Conservation (phyloP, 2,797 vertebrate genomes). For the Rhinogobio ventralis region DNA sequence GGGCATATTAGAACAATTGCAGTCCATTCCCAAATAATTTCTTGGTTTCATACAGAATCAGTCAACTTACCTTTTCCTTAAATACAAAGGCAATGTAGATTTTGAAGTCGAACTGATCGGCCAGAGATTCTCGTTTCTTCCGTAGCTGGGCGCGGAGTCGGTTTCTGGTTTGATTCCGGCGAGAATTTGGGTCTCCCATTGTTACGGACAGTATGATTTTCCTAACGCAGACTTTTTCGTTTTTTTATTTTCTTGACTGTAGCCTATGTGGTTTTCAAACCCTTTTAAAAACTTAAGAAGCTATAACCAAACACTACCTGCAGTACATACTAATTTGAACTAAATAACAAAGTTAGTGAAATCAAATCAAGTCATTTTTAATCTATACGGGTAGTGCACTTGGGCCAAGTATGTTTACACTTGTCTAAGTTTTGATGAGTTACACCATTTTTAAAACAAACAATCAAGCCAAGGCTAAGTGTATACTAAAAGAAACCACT, state of each 20-base stretch:
- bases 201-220: constrained; percentile 79
- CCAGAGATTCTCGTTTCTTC: constrained; percentile 99
- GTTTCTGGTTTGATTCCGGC: constrained; percentile 99
- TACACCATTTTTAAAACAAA: constrained; percentile 74
- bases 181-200: constrained; percentile 99
- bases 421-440: constrained; percentile 73
- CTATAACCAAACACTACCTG: constrained; percentile 81
- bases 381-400: constrained; percentile 68
- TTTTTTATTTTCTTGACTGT: constrained; percentile 15
- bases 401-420: constrained; percentile 66
- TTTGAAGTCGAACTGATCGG: constrained; percentile 99
- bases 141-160: constrained; percentile 99
- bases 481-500: constrained; percentile 56
- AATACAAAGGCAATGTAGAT: constrained; percentile 99
- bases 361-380: constrained; percentile 79
- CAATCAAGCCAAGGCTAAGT: constrained; percentile 65
- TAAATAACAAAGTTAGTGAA: constrained; percentile 71
- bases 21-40: not conserved
- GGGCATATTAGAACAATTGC: not conserved
- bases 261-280: constrained; percentile 53
- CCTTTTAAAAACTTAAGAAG: constrained; percentile 60
- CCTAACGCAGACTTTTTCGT: constrained; percentile 15
- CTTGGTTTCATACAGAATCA: not conserved
- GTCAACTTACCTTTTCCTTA: constrained; percentile 92
- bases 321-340: constrained; percentile 76